Evolutionary conservation across 2,888 invertebrate genomes (phyloP).

Genomic region (Plutella xylostella): DNA sequence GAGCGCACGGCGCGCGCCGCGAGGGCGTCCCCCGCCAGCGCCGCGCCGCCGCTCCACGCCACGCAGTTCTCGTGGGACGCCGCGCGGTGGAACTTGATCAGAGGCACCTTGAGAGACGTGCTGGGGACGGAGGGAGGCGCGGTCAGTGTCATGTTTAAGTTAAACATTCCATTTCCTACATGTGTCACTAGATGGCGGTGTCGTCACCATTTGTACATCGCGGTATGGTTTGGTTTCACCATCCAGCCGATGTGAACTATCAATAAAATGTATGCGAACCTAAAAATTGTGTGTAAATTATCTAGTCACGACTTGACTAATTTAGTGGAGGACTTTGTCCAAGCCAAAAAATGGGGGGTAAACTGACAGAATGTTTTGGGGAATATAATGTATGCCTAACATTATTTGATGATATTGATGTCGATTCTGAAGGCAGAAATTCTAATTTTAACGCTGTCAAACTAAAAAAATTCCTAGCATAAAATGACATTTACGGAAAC

Average conservation of each 20-base stretch:
- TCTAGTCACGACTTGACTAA: too few relatives aligned
- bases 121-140: constrained; percentile 12
- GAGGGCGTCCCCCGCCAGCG: constrained; percentile 75
- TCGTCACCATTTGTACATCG: neutral
- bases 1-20: constrained; percentile 78
- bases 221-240: neutral
- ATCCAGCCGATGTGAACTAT: neutral
- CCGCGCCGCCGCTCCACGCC: constrained; percentile 86
- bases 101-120: constrained; percentile 26
- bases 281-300: neutral
- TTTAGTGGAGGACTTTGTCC: too few relatives aligned
- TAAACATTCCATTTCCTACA: neutral
- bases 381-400: too few relatives aligned
- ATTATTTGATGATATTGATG: too few relatives aligned
- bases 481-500: too few relatives aligned
- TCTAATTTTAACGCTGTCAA: too few relatives aligned
- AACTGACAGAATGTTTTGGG: too few relatives aligned
- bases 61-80: constrained; percentile 83
- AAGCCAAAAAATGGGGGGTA: too few relatives aligned
- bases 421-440: too few relatives aligned
- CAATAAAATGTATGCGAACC: neutral
- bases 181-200: neutral
- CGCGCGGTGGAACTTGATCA: constrained; percentile 82
- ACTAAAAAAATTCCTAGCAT: too few relatives aligned
- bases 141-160: neutral